These are phyloP conservation scores for Dioctria linearis DNA, from an alignment of 2,888 invertebrate species.

Conservation along the genomic window DNA sequence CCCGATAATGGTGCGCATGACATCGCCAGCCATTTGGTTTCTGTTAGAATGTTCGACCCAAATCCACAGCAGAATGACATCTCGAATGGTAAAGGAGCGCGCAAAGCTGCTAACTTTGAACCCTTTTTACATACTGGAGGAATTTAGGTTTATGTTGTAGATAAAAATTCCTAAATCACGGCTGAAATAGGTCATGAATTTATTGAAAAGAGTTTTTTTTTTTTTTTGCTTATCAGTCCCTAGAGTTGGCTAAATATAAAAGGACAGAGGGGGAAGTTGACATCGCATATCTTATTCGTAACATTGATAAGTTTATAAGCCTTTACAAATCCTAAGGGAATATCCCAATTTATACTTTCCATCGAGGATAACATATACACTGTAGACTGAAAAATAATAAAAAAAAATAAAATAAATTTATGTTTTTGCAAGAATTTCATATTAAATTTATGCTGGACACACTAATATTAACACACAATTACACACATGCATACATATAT, in stretches of 20 bases:
- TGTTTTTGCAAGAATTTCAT: conserved; percentile 18
- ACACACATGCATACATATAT: no score
- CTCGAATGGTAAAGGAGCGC: background rate
- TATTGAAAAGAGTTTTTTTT: conserved; percentile 21
- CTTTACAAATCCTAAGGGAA: conserved; percentile 9
- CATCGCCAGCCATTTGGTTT: conserved; percentile 6
- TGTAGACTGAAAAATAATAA: no score
- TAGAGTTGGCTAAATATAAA: background rate
- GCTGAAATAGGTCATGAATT: conserved; percentile 41
- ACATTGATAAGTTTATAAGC: conserved; percentile 41
- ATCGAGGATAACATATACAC: background rate
- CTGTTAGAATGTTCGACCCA: conserved; percentile 26
- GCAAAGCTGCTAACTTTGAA: conserved; percentile 5
- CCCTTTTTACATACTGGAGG: background rate
- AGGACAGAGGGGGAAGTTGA: background rate
- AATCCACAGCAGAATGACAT: conserved; percentile 1
- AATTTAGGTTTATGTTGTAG: conserved; percentile 1
- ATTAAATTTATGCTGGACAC: conserved; percentile 17
- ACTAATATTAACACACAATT: no score
- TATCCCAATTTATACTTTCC: conserved; percentile 1
- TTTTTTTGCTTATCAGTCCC: conserved; percentile 34
- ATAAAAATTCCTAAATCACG: conserved; percentile 43
- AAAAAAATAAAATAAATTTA: background rate
- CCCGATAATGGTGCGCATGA: conserved; percentile 19
- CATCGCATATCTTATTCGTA: background rate